phyloP scores from a whole-genome alignment of 2,113 vertebrate genomes.

The Nanger granti region DNA sequence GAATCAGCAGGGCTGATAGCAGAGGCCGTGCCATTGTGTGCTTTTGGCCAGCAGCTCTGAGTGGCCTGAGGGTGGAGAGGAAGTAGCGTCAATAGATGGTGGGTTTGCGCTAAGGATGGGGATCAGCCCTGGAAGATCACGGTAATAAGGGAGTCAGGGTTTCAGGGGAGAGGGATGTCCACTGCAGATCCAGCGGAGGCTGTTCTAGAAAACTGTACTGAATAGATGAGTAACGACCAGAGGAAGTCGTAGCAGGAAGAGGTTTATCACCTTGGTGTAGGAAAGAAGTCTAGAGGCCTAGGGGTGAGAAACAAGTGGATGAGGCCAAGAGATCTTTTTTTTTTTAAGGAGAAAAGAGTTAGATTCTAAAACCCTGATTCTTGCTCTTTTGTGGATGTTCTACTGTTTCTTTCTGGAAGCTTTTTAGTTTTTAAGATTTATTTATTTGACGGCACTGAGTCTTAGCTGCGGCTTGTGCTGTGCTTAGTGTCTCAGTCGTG shows the following conservation, averaged over 20 bases:
- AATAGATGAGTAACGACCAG: neutral
- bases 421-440: neutral
- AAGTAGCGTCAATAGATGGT: neutral
- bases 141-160: neutral
- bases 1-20: neutral
- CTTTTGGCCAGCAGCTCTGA: neutral
- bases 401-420: neutral
- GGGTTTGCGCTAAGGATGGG: neutral
- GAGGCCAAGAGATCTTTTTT: neutral
- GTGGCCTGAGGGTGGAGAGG: neutral
- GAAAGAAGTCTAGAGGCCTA: neutral
- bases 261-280: neutral
- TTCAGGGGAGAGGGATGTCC: neutral
- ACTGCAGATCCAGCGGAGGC: neutral
- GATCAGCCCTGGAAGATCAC: neutral
- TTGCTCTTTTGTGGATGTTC: neutral
- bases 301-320: neutral
- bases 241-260: neutral
- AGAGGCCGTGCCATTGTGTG: fast-evolving
- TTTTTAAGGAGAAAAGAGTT: neutral
- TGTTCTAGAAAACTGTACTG: too few species aligned
- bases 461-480: fast-evolving
- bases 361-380: neutral
- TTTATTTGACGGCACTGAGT: neutral
- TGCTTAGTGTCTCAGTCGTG: neutral